Evolutionary conservation across 2,797 vertebrate genomes (phyloP).

Genomic region (Clamator glandarius): DNA sequence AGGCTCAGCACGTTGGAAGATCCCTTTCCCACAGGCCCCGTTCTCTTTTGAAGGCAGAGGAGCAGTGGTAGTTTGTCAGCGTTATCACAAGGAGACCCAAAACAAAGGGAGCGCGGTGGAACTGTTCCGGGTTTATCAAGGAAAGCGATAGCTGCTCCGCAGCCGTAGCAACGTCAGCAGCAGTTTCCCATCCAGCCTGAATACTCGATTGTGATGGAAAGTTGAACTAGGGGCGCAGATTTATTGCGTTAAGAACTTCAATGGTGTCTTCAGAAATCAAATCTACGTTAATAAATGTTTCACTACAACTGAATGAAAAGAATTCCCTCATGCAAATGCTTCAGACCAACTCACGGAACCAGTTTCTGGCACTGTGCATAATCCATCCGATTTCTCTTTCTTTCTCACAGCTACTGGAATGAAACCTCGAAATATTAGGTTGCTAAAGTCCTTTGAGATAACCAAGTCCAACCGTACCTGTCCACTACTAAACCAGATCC

Average conservation of each 20-base stretch:
- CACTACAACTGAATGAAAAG: neutral
- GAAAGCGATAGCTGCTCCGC: neutral
- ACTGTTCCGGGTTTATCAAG: neutral
- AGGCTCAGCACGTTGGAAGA: neutral
- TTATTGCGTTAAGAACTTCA: neutral
- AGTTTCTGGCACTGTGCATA: neutral
- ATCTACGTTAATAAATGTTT: neutral
- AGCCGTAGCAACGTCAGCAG: neutral
- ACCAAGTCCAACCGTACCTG: too few species aligned
- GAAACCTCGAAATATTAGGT: too few species aligned
- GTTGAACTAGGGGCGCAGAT: neutral
- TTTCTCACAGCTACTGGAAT: neutral
- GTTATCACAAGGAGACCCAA: accelerated
- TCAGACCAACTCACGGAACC: accelerated
- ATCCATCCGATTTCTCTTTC: neutral
- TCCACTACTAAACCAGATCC: too few species aligned
- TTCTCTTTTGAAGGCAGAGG: neutral
- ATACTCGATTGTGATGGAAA: too few species aligned
- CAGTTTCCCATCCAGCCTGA: neutral
- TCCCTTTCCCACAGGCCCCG: neutral
- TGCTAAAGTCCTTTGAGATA: too few species aligned
- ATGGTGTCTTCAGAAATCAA: neutral
- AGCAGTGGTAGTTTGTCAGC: neutral
- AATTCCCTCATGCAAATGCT: neutral
- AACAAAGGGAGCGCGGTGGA: neutral